phyloP scores from a whole-genome alignment of 1,140 invertebrate genomes.

The Sminthurides bifidus region DNA sequence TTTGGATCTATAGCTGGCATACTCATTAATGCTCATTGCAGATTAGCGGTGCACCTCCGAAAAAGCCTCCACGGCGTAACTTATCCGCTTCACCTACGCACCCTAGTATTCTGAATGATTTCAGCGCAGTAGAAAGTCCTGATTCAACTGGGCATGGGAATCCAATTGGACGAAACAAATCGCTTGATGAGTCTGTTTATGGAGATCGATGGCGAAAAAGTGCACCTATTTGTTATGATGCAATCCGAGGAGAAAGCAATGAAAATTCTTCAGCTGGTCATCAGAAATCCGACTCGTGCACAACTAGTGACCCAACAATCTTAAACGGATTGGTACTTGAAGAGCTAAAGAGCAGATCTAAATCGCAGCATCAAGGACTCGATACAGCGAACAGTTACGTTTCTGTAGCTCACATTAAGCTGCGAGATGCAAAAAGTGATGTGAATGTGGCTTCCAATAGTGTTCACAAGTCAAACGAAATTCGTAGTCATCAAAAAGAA shows the following conservation, averaged over 20 bases:
- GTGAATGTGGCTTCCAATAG: slow-evolving; percentile 28
- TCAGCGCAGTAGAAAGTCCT: too few relatives aligned
- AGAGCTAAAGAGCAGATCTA: slow-evolving; percentile 15
- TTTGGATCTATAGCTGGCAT: too few relatives aligned
- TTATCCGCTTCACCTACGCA: slow-evolving; percentile 70
- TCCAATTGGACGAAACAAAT: slow-evolving; percentile 27
- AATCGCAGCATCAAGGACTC: slow-evolving; percentile 20
- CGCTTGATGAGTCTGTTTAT: slow-evolving; percentile 29
- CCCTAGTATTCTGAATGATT: slow-evolving; percentile 44
- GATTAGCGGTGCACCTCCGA: slow-evolving; percentile 59
- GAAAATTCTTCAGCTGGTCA: slow-evolving; percentile 22
- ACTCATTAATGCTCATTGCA: too few relatives aligned
- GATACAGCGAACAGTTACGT: slow-evolving; percentile 38
- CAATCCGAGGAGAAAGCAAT: too few relatives aligned
- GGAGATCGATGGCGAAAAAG: slow-evolving; percentile 26
- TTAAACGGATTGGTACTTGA: slow-evolving; percentile 23
- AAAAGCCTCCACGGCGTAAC: slow-evolving; percentile 73
- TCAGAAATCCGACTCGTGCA: slow-evolving; percentile 22
- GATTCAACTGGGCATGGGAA: too few relatives aligned
- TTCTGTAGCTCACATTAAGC: slow-evolving; percentile 46
- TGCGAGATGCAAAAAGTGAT: slow-evolving; percentile 35
- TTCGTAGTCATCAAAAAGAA: too few relatives aligned
- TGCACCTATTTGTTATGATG: slow-evolving; percentile 24
- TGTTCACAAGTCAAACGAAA: too few relatives aligned
- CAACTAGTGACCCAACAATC: slow-evolving; percentile 27